Percentiles rank a stretch among this genome's conserved stretches.
Conservation (phyloP, 2,888 invertebrate species). For the Sminthurides aquaticus region DNA sequence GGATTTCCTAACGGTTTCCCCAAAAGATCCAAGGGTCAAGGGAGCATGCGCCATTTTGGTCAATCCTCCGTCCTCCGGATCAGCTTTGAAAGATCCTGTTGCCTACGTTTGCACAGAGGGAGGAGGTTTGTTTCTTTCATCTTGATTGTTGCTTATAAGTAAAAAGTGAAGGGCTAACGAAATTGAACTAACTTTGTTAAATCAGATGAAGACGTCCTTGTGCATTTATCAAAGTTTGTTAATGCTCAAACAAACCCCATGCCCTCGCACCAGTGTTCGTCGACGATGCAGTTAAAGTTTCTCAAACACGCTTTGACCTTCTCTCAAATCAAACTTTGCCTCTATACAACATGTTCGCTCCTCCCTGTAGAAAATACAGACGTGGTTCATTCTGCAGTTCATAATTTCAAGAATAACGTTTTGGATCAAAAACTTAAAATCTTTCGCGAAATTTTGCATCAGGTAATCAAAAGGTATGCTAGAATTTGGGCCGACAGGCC, state of each 20-base stretch:
- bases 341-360: conserved; percentile 40
- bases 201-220: conserved; percentile 32
- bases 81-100: conserved; percentile 39
- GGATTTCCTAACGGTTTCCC: conserved; percentile 28
- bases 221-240: conserved; percentile 30
- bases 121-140: no score
- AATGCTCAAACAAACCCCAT: conserved; percentile 21
- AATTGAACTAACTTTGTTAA: no score
- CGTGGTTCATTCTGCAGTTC: conserved; percentile 27
- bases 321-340: conserved; percentile 29
- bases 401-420: conserved; percentile 14
- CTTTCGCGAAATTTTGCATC: conserved; percentile 14
- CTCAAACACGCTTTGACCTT: conserved; percentile 31
- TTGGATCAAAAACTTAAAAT: conserved; percentile 15
- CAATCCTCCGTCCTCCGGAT: conserved; percentile 39
- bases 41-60: conserved; percentile 35
- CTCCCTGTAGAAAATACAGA: conserved; percentile 31
- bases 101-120: conserved; percentile 39
- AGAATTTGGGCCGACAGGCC: not conserved
- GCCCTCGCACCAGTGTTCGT: conserved; percentile 15
- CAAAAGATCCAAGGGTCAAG: conserved; percentile 31
- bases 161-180: no score
- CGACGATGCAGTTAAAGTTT: conserved; percentile 25
- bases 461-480: conserved; percentile 22
- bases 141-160: no score